Evolutionary conservation across 2,888 invertebrate species (phyloP), one percentile per base, ranked within the genome.

Genomic region (Osmoderma eremita): DNA sequence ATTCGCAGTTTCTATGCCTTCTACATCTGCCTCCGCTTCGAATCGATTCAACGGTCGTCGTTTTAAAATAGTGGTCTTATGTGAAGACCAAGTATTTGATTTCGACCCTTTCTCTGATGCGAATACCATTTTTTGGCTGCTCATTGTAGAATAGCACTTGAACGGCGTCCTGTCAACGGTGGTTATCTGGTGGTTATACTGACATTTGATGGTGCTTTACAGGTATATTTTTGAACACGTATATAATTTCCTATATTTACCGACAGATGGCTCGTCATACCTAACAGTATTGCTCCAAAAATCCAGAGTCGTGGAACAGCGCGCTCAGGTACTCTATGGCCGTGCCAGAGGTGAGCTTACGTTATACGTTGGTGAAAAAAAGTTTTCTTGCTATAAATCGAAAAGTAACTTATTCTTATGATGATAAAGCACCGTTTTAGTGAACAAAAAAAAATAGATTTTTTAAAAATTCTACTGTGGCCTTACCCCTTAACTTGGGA

Each of bases 1-100:
- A 42, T 63, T 24, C 71, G 63, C 70, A 72, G 72, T 67, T 70
- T 71, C 17, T 70, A 67, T 42, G 63, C 70, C 67, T n/a, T 68
- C 65, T 41, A 65, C 68, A 50, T 67, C 53, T 41, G 22, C 56
- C 63, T 69, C 69, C 63, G 67, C 13, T 18, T 65, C 65, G 53
- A 67, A 63, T 41, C 71, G 70, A 63, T 68, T 70, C 65, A 53
- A 48, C 65, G 61, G 68, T 48, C 49, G 50, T 56, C 49, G 39
- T 17, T 42, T 17, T 39, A 18, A 42, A 41, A 42, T 20, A 20
- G 17, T 58, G 17, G 58, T 39, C 42, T 42, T 58, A 15, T 58
- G 39, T 17, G 18, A 18, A 22, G 18, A 39, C 13, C 15, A 39
- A 58, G 58, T 39, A 39, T 18, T 22, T 15, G 39, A 10, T 58